Base-by-base conservation (phyloP, 1,140 invertebrate genomes). In the Orchestia grillus region DNA sequence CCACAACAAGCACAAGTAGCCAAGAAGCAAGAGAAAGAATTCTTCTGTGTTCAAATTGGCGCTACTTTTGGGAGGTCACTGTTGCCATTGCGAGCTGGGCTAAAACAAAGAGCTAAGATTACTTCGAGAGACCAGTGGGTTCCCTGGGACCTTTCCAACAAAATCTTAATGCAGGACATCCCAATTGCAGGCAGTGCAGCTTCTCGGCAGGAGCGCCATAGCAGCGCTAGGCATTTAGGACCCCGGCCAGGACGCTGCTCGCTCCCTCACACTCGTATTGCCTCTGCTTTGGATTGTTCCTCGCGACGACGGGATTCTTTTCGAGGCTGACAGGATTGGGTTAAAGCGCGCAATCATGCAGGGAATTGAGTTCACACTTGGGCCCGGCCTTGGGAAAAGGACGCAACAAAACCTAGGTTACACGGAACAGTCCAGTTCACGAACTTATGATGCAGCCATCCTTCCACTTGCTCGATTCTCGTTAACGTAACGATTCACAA, bases 41-140 rank as follows among this genome's bases (percentile, higher is more conserved):
- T 90, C 88, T 90, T 90, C 41, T 42, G 41, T 90, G 43, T 90
- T 90, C 43, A 41, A 44, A 90, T 90, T 90, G 88, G 88, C 43
- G 88, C 88, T 90, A 42, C 88, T 90, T 90, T 90, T 41, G 88
- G 88, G 88, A 41, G 88, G n/a, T 90, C 43, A 44, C 36, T 90
- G 88, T 90, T 90, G 88, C 41, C 43, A 90, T 90, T 90, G 88
- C 42, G 62, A 77, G 62, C 62, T 44, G 88, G 88, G 36, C 88
- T 90, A 90, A 90, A 90, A 44, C 88, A 90, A 90, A 41, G 88
- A 44, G 88, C 88, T 42, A 90, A 90, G 88, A 90, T 90, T 90
- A 90, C 88, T 90, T 90, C 88, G n/a, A 42, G 88, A 90, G 41
- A 90, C 88, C 88, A 90, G 88, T 90, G 88, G 41, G 41, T 42